A percentile compares a stretch with the other conserved stretches of the same genome.
phyloP scores from a whole-genome alignment of 2,888 invertebrate genomes.

The Stratiomys singularior region DNA sequence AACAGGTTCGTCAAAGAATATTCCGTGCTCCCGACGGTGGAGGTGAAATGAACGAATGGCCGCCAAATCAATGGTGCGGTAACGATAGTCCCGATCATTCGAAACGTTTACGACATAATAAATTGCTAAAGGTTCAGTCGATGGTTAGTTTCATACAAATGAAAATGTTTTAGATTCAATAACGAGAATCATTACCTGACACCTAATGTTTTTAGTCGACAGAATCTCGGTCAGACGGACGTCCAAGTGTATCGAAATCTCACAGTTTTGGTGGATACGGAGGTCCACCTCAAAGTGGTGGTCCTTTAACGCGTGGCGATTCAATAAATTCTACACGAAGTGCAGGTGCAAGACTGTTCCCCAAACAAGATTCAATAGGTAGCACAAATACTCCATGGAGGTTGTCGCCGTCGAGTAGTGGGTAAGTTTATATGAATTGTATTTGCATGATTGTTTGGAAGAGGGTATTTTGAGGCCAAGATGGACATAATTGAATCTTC shows the following conservation, averaged over 20 bases:
- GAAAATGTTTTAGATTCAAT: neutral
- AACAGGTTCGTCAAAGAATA: conserved; percentile 85
- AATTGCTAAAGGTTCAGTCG: conserved; percentile 62
- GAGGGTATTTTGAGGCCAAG: neutral
- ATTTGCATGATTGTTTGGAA: neutral
- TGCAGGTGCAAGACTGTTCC: conserved; percentile 72
- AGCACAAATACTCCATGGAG: conserved; percentile 63
- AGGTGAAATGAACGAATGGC: conserved; percentile 55
- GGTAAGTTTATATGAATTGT: conserved; percentile 57
- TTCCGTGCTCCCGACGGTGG: conserved; percentile 68
- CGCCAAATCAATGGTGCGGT: conserved; percentile 67
- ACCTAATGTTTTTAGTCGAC: conserved; percentile 55
- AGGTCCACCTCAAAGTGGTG: conserved; percentile 70
- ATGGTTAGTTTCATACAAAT: conserved; percentile 46
- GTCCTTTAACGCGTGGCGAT: conserved; percentile 71
- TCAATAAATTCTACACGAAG: conserved; percentile 74
- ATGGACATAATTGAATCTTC: conserved; percentile 18
- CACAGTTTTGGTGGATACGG: conserved; percentile 91
- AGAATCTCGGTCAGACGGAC: conserved; percentile 60
- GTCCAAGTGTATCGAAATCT: conserved; percentile 78
- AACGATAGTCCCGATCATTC: conserved; percentile 66
- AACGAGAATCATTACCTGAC: neutral
- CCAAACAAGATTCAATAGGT: conserved; percentile 72
- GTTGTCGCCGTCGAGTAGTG: conserved; percentile 65
- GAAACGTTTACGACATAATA: conserved; percentile 60